These are phyloP conservation scores for western clawed frog (Xenopus tropicalis) DNA, from an alignment of 2,113 vertebrate species.

Conservation along the genomic window DNA sequence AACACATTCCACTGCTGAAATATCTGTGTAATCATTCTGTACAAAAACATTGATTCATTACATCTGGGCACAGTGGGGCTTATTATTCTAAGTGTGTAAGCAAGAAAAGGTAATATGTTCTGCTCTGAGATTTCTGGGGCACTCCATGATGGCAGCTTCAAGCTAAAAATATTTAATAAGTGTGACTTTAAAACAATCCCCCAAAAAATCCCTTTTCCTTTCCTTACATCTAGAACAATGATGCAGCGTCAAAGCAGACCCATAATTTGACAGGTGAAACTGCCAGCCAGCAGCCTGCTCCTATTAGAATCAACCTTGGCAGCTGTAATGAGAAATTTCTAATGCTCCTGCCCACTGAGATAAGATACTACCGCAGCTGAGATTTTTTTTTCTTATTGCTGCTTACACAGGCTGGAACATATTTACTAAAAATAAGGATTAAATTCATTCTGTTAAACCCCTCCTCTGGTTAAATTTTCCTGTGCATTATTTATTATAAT, in stretches of 20 bases:
- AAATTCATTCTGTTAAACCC: no score
- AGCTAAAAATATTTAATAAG: slow-evolving; percentile 3
- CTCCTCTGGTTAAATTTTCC: no score
- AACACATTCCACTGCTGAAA: background rate
- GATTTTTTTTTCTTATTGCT: background rate
- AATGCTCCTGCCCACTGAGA: background rate
- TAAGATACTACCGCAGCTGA: background rate
- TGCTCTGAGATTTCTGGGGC: background rate
- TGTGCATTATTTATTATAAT: no score
- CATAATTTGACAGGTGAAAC: slow-evolving; percentile 45
- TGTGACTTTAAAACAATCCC: slow-evolving; percentile 28
- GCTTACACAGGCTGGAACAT: no score
- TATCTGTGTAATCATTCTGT: background rate
- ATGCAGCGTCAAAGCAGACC: slow-evolving; percentile 28
- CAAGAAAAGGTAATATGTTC: background rate
- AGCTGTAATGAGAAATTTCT: slow-evolving; percentile 36
- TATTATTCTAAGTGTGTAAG: background rate
- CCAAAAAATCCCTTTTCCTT: background rate
- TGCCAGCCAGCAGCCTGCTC: slow-evolving; percentile 46
- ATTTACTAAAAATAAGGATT: no score
- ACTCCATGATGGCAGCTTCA: background rate
- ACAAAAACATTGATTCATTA: background rate
- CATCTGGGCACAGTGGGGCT: background rate
- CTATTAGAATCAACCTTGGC: slow-evolving; percentile 39
- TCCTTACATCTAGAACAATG: background rate